Evolutionary conservation across 2,797 vertebrate species (phyloP), one percentile per base, ranked within the genome.

Genomic region (Fistularia tabacaria): DNA sequence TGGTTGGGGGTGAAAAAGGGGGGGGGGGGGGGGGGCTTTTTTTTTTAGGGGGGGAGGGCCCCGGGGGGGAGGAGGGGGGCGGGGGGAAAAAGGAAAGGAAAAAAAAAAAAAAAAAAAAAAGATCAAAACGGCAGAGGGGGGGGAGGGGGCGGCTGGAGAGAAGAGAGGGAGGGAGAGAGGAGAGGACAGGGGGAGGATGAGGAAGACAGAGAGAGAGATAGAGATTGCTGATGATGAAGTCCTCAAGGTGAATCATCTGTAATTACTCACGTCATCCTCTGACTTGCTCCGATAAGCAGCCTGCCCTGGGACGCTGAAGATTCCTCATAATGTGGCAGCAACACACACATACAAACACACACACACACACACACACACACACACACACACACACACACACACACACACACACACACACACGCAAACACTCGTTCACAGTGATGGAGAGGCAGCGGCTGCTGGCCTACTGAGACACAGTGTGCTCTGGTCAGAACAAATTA

Each of bases 171-270:
- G 44, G 10, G 9, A 36, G 49, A 14, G 36, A 15, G 36, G 53
- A 49, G 25, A 44, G 14, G 43, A 58, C 46, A 65, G 56, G 68
- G 50, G 60, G 51, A 54, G 59, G 67, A 57, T 59, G 48, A 75
- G 47, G 59, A 69, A 69, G 61, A 58, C 51, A 68, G 49, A 69
- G 9, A 8, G 58, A 71, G 64, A 74, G 40, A 74, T 55, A 80
- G 72, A 74, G 74, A 79, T 67, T 79, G 75, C 75, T 85, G 77
- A 82, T 87, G 86, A 92, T 86, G 89, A 82, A 90, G 90, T 86
- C 91, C 92, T 95, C 93, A 93, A 95, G 90, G 92, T 93, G 94
- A 95, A 96, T 96, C 92, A 93, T 93, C 89, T 91, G 89, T 94
- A 95, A 95, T 98, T 95, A 96, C 93, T 95, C 92, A 92, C 91